Base-by-base conservation (phyloP, 2,113 vertebrate genomes). In the Lampris megalopsis region DNA sequence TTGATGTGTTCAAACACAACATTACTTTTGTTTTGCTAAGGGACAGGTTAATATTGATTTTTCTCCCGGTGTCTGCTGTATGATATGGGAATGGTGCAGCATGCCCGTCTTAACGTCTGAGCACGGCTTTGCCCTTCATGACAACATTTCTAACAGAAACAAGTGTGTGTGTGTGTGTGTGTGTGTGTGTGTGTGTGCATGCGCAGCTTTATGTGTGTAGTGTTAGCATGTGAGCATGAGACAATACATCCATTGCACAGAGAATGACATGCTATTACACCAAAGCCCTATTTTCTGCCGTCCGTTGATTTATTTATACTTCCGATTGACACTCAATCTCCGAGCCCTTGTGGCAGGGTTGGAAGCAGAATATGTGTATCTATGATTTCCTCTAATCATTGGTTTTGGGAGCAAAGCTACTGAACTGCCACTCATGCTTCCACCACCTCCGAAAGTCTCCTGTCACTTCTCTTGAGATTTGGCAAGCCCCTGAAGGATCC, bases 331-430 rank as follows among this genome's bases (percentile, higher is more conserved):
- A 57, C 72, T 69, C 59, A 81, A 53, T 73, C 68, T 58, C 65
- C 53, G 79, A 77, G 85, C 58, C 74, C 75, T 68, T 49, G 71
- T 60, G 58, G 66, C 71, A 63, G 59, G 61, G 79, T 73, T 8
- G 56, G 63, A 71, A 74, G 59, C 75, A 56, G 11, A 85, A 62
- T 82, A 76, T 85, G 75, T 86, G 83, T 71, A 60, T 81, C 75
- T 79, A 45, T 71, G 68, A 70, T 85, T 75, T 80, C 64, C 79
- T 80, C 79, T 86, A 82, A 88, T 88, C 74, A 82, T 59, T 68
- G 60, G 9, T 81, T 86, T 36, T 75, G 47, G 78, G 67, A 73
- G 77, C 54, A 73, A 69, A 65, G 75, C 75, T 49, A 82, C 84
- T 75, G 75, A 85, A 83, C 81, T 84, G 68, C 74, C 79, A 83